A percentile compares a stretch with the other conserved stretches of the same genome.
Conservation (phyloP, 35 echinoderm and acorn worm genomes). For the Ptychodera flava region DNA sequence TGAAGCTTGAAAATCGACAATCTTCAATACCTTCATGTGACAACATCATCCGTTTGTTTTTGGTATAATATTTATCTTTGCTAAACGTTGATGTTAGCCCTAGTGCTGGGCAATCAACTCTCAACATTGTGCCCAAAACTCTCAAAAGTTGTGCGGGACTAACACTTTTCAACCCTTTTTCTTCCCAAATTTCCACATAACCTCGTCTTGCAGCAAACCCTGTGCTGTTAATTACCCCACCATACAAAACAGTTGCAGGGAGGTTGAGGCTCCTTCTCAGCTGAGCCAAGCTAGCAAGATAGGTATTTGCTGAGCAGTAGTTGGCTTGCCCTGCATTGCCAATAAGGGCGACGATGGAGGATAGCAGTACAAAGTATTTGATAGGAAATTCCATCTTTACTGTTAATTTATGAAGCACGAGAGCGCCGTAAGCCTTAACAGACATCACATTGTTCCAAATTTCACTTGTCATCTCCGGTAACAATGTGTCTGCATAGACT, state of each 20-base stretch:
- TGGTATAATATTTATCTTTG: conserved; percentile 47
- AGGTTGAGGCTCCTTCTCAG: conserved; percentile 72
- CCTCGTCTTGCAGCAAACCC: conserved; percentile 80
- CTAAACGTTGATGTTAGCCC: conserved; percentile 48
- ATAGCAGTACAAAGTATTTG: too few species aligned
- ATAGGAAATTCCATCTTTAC: conserved; percentile 67
- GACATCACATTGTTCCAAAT: conserved; percentile 86
- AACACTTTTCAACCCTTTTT: conserved; percentile 66
- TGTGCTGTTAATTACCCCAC: too few species aligned
- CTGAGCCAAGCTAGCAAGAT: conserved; percentile 55
- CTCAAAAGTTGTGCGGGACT: conserved; percentile 79
- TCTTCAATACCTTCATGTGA: conserved; percentile 83
- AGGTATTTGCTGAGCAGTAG: too few species aligned
- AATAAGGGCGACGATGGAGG: conserved; percentile 82
- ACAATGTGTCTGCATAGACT: conserved; percentile 55
- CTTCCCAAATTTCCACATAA: conserved; percentile 79
- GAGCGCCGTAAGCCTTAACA: conserved; percentile 74
- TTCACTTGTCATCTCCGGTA: conserved; percentile 58
- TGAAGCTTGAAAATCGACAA: conserved; percentile 75
- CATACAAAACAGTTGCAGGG: conserved; percentile 87
- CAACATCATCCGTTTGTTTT: conserved; percentile 70
- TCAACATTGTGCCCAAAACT: conserved; percentile 79
- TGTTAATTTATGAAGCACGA: too few species aligned
- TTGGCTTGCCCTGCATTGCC: conserved; percentile 95
- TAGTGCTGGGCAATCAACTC: conserved; percentile 73